phyloP scores from a whole-genome alignment of 2,113 vertebrate genomes.

The Pluvialis apricaria region DNA sequence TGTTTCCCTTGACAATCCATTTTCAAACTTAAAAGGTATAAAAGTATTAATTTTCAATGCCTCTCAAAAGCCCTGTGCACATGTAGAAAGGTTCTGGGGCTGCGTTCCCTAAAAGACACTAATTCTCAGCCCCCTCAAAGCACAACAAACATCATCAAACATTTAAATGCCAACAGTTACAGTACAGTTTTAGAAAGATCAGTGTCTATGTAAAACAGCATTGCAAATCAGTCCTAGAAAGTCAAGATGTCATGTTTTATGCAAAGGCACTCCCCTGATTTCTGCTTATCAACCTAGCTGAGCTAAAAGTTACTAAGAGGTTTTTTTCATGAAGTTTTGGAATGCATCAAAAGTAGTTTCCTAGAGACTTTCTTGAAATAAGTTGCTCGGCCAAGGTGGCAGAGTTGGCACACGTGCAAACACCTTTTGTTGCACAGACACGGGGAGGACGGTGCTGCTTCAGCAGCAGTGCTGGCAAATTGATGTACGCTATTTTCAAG shows the following conservation, averaged over 20 bases:
- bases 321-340: not conserved
- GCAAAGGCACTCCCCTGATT: not conserved
- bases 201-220: not conserved
- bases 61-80: constrained; percentile 1
- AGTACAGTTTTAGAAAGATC: not conserved
- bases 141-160: not conserved
- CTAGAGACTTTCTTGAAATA: not conserved
- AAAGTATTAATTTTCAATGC: constrained; percentile 9
- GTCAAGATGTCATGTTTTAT: not conserved
- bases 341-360: not conserved
- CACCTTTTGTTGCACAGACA: not conserved
- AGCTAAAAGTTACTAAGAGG: not conserved
- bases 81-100: not conserved
- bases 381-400: not conserved
- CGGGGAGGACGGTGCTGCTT: not conserved
- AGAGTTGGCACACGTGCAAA: not conserved
- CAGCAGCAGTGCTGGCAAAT: not conserved
- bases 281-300: not conserved
- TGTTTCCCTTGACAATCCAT: constrained; percentile 2
- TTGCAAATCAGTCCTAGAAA: not conserved
- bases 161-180: not conserved
- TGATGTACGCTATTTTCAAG: not conserved
- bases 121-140: not conserved
- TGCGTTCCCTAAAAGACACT: not conserved
- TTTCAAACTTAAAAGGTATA: constrained; percentile 35